Base-by-base conservation (phyloP, 2,113 vertebrate species). In the Hippocampus abdominalis region DNA sequence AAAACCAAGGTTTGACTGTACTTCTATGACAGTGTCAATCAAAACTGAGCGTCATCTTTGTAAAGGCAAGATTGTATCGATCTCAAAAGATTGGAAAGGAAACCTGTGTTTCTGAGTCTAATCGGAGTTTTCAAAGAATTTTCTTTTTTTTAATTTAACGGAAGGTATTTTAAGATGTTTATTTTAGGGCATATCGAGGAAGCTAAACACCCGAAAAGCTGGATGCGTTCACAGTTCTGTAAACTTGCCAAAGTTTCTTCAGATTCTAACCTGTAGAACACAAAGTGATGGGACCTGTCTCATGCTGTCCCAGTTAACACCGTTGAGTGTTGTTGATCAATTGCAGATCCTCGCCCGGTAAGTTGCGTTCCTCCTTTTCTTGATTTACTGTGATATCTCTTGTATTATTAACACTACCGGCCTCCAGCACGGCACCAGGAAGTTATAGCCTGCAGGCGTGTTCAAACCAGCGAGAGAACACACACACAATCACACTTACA, bases 371-470 rank as follows among this genome's bases (percentile, higher is more conserved):
- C 60, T 48, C 71, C 66, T 84, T 71, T 79, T 84, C 73, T 71
- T 53, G 57, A 81, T 78, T 65, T 65, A 49, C 69, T 20, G 57
- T 70, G 76, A 69, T 81, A 86, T 83, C 78, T 78, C 46, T 71
- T 71, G 74, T 81, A 84, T 69, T 76, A 57, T 68, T 78, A 74
- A 36, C 66, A 48, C 25, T 70, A 18, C 73, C 74, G 56, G 32
- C 53, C 68, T 56, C 73, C 25, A 27, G 56, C 59, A 46, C 2
- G 61, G 83, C 71, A 79, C 75, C 83, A 74, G 82, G 69, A 84
- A 74, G 70, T 76, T 66, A 64, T n/a, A 69, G 72, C 65, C 64
- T 64, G 32, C 39, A 21, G 46, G 25, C 68, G 59, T 79, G 69
- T 85, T 82, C 79, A n/a, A 59, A 62, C 73, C 48, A 70, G 60